A percentile compares a stretch with the other conserved stretches of the same genome.
Conservation (phyloP, 2,888 invertebrate genomes). For the Myopa tessellatipennis region DNA sequence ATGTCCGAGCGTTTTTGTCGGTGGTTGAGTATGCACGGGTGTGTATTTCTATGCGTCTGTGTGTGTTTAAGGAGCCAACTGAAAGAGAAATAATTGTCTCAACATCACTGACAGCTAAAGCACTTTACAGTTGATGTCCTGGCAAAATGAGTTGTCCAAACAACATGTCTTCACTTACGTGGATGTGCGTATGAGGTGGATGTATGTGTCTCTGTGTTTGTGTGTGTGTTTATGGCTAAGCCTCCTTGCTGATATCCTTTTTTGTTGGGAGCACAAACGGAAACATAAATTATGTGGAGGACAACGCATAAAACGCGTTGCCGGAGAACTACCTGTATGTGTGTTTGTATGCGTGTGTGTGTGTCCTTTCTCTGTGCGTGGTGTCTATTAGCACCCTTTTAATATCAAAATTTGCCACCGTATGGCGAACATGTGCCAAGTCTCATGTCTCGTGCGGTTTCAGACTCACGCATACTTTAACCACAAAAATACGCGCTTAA, state of each 20-base stretch:
- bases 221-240: no score
- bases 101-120: slow-evolving; percentile 19
- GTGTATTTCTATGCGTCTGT: no score
- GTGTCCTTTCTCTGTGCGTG: slow-evolving; percentile 34
- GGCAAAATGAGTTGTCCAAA: slow-evolving; percentile 36
- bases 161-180: slow-evolving; percentile 32
- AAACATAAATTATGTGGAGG: slow-evolving; percentile 61
- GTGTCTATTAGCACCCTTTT: slow-evolving; percentile 65
- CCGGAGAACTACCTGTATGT: not conserved
- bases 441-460: slow-evolving; percentile 42
- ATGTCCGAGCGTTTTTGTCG: no score
- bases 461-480: slow-evolving; percentile 33
- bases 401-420: slow-evolving; percentile 55
- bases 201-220: not conserved
- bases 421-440: slow-evolving; percentile 38
- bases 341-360: slow-evolving; percentile 10
- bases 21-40: no score
- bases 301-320: slow-evolving; percentile 37
- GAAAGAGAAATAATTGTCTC: slow-evolving; percentile 8
- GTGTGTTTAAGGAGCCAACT: no score
- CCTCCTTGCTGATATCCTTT: slow-evolving; percentile 19
- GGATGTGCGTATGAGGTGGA: not conserved
- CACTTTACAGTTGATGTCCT: slow-evolving; percentile 13
- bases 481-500: slow-evolving; percentile 7
- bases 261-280: slow-evolving; percentile 27